These are phyloP conservation scores for Petrophora chlorosata DNA, from an alignment of 2,888 invertebrate species.

Conservation along the genomic window DNA sequence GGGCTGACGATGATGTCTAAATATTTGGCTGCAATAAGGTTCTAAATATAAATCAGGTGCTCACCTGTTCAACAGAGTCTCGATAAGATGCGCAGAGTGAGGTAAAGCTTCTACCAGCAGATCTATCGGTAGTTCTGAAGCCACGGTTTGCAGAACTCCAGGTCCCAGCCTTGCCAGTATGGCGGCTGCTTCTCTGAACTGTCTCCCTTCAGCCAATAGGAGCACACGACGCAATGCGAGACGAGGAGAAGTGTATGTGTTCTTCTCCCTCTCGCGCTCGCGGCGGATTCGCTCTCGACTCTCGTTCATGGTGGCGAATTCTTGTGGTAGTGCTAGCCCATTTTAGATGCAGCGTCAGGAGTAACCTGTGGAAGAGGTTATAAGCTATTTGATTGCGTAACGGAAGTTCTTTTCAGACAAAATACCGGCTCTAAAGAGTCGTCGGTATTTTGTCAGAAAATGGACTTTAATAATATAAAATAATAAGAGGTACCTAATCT, in stretches of 20 bases:
- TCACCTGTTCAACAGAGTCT: slow-evolving; percentile 90
- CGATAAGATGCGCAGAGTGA: slow-evolving; percentile 93
- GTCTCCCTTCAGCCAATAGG: slow-evolving; percentile 92
- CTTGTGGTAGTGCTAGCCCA: slow-evolving; percentile 62
- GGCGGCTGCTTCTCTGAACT: slow-evolving; percentile 95
- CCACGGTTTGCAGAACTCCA: slow-evolving; percentile 90
- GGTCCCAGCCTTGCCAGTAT: slow-evolving; percentile 91
- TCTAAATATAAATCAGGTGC: too few relatives aligned
- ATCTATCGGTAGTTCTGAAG: slow-evolving; percentile 92
- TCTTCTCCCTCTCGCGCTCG: slow-evolving; percentile 85
- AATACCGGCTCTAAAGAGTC: too few relatives aligned
- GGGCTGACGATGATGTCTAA: too few relatives aligned
- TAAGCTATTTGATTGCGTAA: too few relatives aligned
- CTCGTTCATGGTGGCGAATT: slow-evolving; percentile 84
- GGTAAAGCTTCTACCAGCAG: slow-evolving; percentile 95
- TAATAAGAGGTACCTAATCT: too few relatives aligned
- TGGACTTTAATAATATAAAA: too few relatives aligned
- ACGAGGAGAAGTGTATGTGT: slow-evolving; percentile 86
- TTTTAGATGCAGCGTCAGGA: slow-evolving; percentile 28
- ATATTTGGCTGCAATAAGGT: too few relatives aligned
- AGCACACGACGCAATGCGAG: slow-evolving; percentile 88
- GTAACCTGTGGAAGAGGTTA: slow-evolving; percentile 19
- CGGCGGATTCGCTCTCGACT: slow-evolving; percentile 88
- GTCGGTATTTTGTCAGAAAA: too few relatives aligned
- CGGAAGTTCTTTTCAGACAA: too few relatives aligned